Percentiles rank a stretch among this genome's conserved stretches.
phyloP scores from a whole-genome alignment of 2,888 invertebrate species.

The Hartigia nigra region DNA sequence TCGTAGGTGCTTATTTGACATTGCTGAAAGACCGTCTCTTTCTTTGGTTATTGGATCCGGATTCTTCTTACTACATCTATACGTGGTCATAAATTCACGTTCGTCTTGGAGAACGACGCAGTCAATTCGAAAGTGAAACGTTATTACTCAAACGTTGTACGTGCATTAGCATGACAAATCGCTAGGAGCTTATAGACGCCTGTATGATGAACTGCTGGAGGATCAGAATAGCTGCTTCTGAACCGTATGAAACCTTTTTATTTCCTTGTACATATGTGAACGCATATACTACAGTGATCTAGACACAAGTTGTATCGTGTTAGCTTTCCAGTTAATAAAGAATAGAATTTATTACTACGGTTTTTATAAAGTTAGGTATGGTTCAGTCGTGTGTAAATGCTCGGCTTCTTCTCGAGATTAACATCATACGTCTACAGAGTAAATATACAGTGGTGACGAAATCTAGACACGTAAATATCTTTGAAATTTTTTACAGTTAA shows the following conservation, averaged over 20 bases:
- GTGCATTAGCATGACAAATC: constrained; percentile 31
- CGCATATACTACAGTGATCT: background rate
- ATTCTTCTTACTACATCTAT: background rate
- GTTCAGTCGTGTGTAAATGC: background rate
- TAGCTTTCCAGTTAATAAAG: background rate
- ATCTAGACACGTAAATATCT: background rate
- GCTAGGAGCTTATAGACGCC: background rate
- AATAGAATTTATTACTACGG: background rate
- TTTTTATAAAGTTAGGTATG: background rate
- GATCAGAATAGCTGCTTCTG: background rate
- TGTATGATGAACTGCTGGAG: background rate
- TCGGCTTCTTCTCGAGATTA: background rate
- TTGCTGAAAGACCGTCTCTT: background rate
- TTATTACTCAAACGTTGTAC: constrained; percentile 6
- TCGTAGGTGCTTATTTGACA: background rate
- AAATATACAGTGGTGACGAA: background rate
- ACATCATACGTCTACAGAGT: background rate
- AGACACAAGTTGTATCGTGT: background rate
- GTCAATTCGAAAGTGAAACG: background rate
- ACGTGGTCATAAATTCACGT: background rate
- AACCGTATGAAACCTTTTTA: background rate
- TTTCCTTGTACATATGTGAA: too few species aligned
- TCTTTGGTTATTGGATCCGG: background rate
- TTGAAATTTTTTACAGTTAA: background rate
- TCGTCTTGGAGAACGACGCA: background rate